Percentiles rank a stretch among this genome's conserved stretches.
Evolutionary conservation across 2,113 vertebrate species (phyloP).

Genomic region (Narcine bancroftii): DNA sequence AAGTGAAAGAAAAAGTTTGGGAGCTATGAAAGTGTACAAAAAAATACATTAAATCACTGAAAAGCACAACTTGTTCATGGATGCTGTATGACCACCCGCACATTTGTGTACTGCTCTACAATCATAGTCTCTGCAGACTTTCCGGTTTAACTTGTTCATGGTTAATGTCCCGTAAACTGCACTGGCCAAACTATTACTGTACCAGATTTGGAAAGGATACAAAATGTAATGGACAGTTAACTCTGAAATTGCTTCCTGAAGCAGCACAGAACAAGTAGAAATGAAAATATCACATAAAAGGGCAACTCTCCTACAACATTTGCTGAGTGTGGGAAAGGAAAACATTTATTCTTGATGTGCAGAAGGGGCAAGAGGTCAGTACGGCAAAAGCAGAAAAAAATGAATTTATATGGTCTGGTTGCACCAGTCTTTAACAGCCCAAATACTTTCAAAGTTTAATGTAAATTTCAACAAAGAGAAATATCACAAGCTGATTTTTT

Average conservation of each 20-base stretch:
- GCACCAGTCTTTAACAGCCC: too few species aligned
- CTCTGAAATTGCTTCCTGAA: background rate
- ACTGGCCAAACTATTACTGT: background rate
- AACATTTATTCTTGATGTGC: background rate
- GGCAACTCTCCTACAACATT: background rate
- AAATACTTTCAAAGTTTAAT: too few species aligned
- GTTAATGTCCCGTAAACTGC: background rate
- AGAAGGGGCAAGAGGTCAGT: background rate
- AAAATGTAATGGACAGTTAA: background rate
- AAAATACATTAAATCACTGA: background rate
- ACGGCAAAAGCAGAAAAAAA: too few species aligned
- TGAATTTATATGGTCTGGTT: too few species aligned
- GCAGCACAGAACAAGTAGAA: background rate
- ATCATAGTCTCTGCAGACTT: too few species aligned
- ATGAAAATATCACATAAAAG: background rate
- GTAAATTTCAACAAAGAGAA: too few species aligned
- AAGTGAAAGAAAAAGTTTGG: background rate
- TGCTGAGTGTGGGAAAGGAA: background rate
- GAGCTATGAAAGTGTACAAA: background rate
- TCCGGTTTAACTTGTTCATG: background rate
- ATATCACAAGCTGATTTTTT: too few species aligned
- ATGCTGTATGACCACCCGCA: too few species aligned
- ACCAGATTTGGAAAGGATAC: background rate
- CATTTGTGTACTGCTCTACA: too few species aligned
- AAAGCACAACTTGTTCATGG: background rate